These are phyloP conservation scores for Epizoanthus fatuus DNA, from an alignment of 92 coral and sea anemone genomes.

Conservation along the genomic window DNA sequence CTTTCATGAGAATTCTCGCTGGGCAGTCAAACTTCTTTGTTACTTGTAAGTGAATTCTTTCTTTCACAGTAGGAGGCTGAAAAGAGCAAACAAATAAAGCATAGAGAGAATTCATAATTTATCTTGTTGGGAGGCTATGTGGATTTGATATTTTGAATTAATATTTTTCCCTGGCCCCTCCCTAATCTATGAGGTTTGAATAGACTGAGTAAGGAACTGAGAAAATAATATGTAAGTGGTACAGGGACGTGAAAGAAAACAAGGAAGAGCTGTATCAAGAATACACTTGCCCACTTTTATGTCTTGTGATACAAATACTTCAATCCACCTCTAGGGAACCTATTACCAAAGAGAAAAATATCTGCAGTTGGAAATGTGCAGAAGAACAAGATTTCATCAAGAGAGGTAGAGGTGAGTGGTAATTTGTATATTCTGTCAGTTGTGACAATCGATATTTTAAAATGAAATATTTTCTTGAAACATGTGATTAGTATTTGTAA, in stretches of 20 bases:
- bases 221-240: too few species aligned
- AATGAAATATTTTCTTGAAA: too few species aligned
- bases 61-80: conserved; percentile 1
- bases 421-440: background rate
- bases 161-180: too few species aligned
- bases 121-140: too few species aligned
- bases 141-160: too few species aligned
- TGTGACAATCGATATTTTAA: too few species aligned
- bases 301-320: background rate
- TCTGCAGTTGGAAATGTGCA: conserved; percentile 66
- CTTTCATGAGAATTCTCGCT: conserved; percentile 44
- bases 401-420: conserved; percentile 74
- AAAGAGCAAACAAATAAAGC: too few species aligned
- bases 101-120: too few species aligned
- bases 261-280: background rate
- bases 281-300: background rate
- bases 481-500: too few species aligned
- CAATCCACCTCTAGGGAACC: conserved; percentile 51
- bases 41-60: conserved; percentile 21
- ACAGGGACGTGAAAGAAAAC: too few species aligned
- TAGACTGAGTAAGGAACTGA: too few species aligned
- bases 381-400: conserved; percentile 56
- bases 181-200: too few species aligned
- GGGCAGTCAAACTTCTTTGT: conserved; percentile 56
- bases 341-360: conserved; percentile 60